phyloP scores from a whole-genome alignment of 1,140 invertebrate species.

The Charaxes varanes region DNA sequence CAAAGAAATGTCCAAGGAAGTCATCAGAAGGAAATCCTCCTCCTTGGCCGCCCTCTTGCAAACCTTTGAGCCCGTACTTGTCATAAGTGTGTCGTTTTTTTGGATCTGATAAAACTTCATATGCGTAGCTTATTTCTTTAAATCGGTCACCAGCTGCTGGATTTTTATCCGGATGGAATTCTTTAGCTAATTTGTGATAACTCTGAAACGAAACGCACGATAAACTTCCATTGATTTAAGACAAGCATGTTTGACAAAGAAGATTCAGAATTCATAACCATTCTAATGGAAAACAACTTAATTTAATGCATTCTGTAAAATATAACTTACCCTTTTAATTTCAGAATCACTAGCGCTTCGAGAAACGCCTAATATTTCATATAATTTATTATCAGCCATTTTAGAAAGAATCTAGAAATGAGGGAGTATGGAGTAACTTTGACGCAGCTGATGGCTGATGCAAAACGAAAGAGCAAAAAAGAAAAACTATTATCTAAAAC shows the following conservation, averaged over 20 bases:
- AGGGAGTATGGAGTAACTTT: slow-evolving; percentile 31
- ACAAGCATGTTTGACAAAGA: slow-evolving; percentile 26
- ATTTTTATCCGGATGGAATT: slow-evolving; percentile 93
- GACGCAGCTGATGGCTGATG: slow-evolving; percentile 23
- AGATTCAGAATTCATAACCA: neutral
- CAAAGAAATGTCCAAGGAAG: slow-evolving; percentile 79
- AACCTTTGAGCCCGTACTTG: slow-evolving; percentile 84
- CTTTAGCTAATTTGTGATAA: slow-evolving; percentile 89
- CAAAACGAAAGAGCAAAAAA: slow-evolving; percentile 31
- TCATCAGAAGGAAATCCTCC: slow-evolving; percentile 76
- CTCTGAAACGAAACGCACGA: slow-evolving; percentile 74
- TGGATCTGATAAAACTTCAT: slow-evolving; percentile 86
- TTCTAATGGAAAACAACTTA: neutral
- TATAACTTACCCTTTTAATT: slow-evolving; percentile 87
- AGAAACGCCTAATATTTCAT: slow-evolving; percentile 86
- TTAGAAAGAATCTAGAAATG: slow-evolving; percentile 43
- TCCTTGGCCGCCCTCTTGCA: slow-evolving; percentile 82
- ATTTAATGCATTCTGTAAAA: neutral
- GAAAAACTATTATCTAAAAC: too few species aligned
- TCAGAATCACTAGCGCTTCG: slow-evolving; percentile 85
- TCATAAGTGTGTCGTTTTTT: slow-evolving; percentile 84
- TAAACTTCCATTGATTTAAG: slow-evolving; percentile 22
- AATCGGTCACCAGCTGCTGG: slow-evolving; percentile 88
- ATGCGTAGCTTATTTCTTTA: slow-evolving; percentile 92
- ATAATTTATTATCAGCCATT: slow-evolving; percentile 86